These are phyloP conservation scores for Frankliniella fusca DNA, from an alignment of 2,888 invertebrate genomes.

Conservation along the genomic window DNA sequence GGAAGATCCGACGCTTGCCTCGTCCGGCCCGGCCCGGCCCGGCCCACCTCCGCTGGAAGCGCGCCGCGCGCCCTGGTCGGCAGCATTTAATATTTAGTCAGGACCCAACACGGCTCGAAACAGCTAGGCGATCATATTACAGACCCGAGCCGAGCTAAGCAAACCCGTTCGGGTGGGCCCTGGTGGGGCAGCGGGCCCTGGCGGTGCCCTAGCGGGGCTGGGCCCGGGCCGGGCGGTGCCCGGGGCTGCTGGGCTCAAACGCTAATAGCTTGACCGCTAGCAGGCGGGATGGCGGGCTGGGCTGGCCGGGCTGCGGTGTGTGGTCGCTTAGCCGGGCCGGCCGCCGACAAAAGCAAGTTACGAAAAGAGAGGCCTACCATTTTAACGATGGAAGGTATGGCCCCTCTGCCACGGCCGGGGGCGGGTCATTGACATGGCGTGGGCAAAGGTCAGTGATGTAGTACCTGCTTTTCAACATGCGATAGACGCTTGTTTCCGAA, in stretches of 20 bases:
- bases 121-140: background rate
- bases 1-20: no score
- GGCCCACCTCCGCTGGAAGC: no score
- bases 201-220: background rate
- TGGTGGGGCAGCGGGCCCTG: background rate
- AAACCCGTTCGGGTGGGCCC: no score
- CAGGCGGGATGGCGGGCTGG: background rate
- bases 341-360: no score
- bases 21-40: no score
- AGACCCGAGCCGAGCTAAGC: background rate
- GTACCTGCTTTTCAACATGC: no score
- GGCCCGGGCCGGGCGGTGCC: background rate
- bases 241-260: background rate
- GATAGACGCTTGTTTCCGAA: no score
- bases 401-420: no score
- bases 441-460: no score
- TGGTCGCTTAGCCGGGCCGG: background rate
- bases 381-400: no score
- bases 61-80: background rate
- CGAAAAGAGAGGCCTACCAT: no score
- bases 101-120: slow-evolving; percentile 6
- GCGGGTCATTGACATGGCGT: no score
- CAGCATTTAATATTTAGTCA: background rate
- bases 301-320: background rate
- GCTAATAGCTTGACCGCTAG: slow-evolving; percentile 8